phyloP scores from a whole-genome alignment of 2,797 vertebrate genomes.

The Coluber constrictor region DNA sequence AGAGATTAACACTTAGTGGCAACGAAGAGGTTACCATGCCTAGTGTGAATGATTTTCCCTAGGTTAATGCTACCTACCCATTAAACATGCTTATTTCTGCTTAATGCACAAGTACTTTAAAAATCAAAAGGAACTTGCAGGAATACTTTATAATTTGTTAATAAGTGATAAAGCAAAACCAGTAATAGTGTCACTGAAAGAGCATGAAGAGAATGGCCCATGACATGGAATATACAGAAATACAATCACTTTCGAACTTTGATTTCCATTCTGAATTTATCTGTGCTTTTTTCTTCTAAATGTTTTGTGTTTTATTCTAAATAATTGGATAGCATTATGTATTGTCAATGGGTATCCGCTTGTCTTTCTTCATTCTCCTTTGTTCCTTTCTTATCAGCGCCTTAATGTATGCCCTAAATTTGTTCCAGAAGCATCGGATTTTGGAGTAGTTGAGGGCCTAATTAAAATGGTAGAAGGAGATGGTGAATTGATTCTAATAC shows the following conservation, averaged over 20 bases:
- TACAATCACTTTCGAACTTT: neutral
- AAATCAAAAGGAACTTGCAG: neutral
- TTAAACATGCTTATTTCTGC: neutral
- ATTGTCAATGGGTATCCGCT: no score
- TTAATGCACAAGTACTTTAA: neutral
- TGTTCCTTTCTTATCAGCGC: neutral
- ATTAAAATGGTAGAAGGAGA: neutral
- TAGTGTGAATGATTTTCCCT: neutral
- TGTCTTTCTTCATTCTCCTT: neutral
- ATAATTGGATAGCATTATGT: neutral
- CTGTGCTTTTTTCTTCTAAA: neutral
- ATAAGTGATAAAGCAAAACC: neutral
- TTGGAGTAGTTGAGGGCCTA: neutral
- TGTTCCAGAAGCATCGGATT: neutral
- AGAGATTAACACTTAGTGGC: slow-evolving; percentile 19
- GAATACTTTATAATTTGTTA: neutral
- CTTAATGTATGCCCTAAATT: neutral
- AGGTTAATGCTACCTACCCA: neutral
- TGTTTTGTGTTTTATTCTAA: neutral
- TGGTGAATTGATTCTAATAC: neutral
- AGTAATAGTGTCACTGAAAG: neutral
- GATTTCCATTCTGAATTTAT: neutral
- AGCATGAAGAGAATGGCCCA: neutral
- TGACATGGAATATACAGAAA: neutral
- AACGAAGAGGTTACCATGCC: slow-evolving; percentile 18